These are phyloP conservation scores for Bombus balteatus DNA, from an alignment of 1,140 invertebrate species.

Conservation along the genomic window DNA sequence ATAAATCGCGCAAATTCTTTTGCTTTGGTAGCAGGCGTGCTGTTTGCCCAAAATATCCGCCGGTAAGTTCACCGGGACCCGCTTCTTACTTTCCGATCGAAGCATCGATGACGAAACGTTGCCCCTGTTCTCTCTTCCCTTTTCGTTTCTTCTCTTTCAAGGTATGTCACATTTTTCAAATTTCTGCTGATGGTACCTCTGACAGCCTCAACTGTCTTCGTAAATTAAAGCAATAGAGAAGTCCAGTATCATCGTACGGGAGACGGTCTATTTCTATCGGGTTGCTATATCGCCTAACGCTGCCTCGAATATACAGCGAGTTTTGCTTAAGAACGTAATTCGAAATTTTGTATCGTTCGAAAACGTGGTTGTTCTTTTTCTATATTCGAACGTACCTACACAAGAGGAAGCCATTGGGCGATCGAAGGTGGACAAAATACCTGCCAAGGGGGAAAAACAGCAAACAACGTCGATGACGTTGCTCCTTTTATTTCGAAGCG, in stretches of 20 bases:
- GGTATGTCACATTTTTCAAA: too few relatives aligned
- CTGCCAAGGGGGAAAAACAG: neutral
- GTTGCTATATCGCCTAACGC: neutral
- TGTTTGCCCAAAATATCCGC: constrained; percentile 45
- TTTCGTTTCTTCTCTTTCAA: neutral
- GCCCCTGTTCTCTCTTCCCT: neutral
- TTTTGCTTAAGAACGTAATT: neutral
- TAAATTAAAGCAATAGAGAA: too few relatives aligned
- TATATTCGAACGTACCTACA: neutral
- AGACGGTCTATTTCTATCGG: too few relatives aligned
- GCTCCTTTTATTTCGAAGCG: neutral
- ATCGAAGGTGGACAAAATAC: neutral
- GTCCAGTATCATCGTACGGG: too few relatives aligned
- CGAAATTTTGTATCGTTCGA: neutral
- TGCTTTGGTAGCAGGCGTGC: constrained; percentile 12
- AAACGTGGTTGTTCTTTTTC: neutral
- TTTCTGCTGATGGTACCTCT: too few relatives aligned
- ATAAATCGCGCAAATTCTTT: constrained; percentile 65
- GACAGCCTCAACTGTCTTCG: too few relatives aligned
- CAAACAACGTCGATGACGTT: constrained; percentile 2
- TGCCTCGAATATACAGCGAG: constrained; percentile 1
- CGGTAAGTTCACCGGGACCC: constrained; percentile 5
- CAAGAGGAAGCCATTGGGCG: neutral
- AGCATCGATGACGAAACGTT: neutral
- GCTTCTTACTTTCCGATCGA: constrained; percentile 50